Evolutionary conservation across 2,113 vertebrate species (phyloP).

Genomic region (Peromyscus leucopus): DNA sequence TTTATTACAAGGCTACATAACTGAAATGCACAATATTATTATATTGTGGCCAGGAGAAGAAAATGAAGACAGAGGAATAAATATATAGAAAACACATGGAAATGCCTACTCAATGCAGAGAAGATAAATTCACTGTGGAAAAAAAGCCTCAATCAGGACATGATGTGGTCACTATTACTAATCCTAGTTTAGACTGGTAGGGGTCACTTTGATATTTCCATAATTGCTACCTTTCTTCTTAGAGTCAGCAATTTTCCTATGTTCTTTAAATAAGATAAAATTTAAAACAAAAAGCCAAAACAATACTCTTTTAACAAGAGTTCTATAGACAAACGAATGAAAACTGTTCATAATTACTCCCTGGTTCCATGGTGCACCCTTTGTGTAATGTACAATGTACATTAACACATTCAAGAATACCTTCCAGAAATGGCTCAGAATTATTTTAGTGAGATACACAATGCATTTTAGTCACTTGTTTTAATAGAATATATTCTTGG

Average conservation of each 20-base stretch:
- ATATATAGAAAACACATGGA: background rate
- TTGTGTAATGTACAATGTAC: background rate
- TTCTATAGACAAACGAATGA: background rate
- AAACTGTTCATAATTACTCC: background rate
- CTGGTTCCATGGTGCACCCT: background rate
- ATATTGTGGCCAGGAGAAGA: background rate
- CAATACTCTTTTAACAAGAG: background rate
- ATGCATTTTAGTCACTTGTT: background rate
- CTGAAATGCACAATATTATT: background rate
- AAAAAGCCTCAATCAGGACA: background rate
- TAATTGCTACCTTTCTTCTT: background rate
- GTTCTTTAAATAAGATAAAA: background rate
- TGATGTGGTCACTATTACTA: background rate
- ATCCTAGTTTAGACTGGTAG: background rate
- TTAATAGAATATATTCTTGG: background rate
- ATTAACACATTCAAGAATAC: background rate
- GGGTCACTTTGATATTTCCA: background rate
- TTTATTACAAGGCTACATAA: background rate
- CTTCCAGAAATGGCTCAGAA: background rate
- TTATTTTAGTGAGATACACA: background rate
- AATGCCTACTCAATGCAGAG: background rate
- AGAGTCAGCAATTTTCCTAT: background rate
- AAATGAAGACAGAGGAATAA: background rate
- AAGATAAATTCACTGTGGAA: background rate
- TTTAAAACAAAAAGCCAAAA: background rate